Conservation (phyloP, 2,888 invertebrate species). For the Scrobipalpa costella region DNA sequence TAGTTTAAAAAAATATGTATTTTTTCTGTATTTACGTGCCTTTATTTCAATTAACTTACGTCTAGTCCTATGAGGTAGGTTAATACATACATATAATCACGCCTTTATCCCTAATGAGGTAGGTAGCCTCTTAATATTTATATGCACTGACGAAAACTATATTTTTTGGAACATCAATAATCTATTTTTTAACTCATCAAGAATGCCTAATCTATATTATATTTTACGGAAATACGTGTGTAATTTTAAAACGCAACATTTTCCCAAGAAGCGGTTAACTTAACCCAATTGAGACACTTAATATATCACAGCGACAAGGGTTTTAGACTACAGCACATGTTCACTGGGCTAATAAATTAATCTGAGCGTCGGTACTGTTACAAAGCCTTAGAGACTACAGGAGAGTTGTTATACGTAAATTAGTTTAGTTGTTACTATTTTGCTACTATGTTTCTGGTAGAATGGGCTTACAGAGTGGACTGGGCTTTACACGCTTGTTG, state of each 20-base stretch:
- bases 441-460: conserved; percentile 12
- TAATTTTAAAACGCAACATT: background rate
- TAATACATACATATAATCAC: too few relatives aligned
- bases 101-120: too few relatives aligned
- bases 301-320: conserved; percentile 4
- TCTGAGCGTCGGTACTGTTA: conserved; percentile 12
- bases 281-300: background rate
- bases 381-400: conserved; percentile 14
- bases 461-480: background rate
- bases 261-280: background rate
- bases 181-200: too few relatives aligned
- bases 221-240: too few relatives aligned
- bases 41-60: too few relatives aligned
- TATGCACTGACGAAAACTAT: too few relatives aligned
- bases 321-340: conserved; percentile 12
- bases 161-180: too few relatives aligned
- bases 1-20: too few relatives aligned
- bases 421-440: conserved; percentile 15
- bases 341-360: conserved; percentile 19
- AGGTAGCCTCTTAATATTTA: too few relatives aligned
- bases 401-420: conserved; percentile 4
- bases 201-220: too few relatives aligned
- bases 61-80: too few relatives aligned
- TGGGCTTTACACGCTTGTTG: background rate
- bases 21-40: too few relatives aligned